Evolutionary conservation across 2,888 invertebrate genomes (phyloP), one percentile per base, ranked within the genome.

Genomic region (Molanna angustata): DNA sequence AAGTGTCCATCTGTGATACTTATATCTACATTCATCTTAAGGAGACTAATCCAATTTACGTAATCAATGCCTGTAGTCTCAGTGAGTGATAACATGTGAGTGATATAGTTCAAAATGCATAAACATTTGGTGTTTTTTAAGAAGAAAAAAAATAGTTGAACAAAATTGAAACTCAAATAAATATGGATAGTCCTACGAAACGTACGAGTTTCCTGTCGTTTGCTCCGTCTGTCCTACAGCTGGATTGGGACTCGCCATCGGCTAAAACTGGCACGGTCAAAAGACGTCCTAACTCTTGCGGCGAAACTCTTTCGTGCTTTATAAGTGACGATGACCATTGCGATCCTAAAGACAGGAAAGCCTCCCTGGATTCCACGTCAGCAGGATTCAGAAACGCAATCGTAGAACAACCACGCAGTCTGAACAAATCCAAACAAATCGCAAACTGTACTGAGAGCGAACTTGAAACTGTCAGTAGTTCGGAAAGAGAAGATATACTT

Each of bases 191-290:
- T 65, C 76, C 74, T 63, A n/a, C n/a, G n/a, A 75, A 75, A 70
- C 74, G 72, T 64, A 68, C 69, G 63, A 73, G 72, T 71, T 73
- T 72, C 60, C 68, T 65, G 70, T 68, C 65, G 58, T 68, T 67
- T 64, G 73, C 72, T 65, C 70, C 72, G 66, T 63, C 66, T 59
- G 63, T 68, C 52, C 72, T 69, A 62, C 69, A 67, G 60, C 65
- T 83, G 59, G 87, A 87, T 66, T 88, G 86, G 86, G 86, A 87
- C 66, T 84, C 83, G 18, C 84, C 86, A 31, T 86, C 85, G 18
- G 73, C 80, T 21, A 79, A 79, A 65, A 88, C 86, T 1, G 86
- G 86, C 11, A 88, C 87, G 1, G 85, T 87, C 2, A 86, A 85
- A 65, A 73, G 85, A 60, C 74, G 86, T 59, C 80, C 83, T 48